Evolutionary conservation across 2,888 invertebrate species (phyloP).

Genomic region (Galeruca laticollis): DNA sequence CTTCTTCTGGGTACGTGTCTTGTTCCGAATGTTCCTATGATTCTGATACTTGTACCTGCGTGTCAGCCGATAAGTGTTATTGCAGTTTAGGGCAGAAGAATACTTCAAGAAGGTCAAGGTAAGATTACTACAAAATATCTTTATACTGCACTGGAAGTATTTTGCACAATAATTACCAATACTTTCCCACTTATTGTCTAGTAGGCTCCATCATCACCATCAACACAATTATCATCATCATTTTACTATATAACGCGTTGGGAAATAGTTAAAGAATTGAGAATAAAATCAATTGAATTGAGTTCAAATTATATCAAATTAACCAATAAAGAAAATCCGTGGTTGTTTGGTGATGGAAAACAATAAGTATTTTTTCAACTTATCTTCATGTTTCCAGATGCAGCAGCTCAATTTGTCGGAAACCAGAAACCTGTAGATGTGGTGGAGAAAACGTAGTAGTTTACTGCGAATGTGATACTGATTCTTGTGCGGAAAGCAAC

Average conservation of each 20-base stretch:
- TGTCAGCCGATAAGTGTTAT: constrained; percentile 85
- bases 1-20: constrained; percentile 80
- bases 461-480: constrained; percentile 85
- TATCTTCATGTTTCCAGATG: not conserved
- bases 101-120: constrained; percentile 52
- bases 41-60: constrained; percentile 84
- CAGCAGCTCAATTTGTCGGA: not conserved
- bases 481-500: constrained; percentile 88
- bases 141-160: not conserved
- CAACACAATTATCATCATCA: too few species aligned
- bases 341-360: too few species aligned
- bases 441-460: constrained; percentile 60
- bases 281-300: too few species aligned
- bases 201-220: not conserved
- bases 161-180: not conserved
- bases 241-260: too few species aligned
- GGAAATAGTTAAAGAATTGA: too few species aligned
- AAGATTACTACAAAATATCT: not conserved
- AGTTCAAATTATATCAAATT: too few species aligned
- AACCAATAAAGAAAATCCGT: too few species aligned
- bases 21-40: constrained; percentile 90
- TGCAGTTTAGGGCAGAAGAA: constrained; percentile 78
- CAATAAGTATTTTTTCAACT: too few species aligned
- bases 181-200: not conserved
- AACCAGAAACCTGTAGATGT: constrained; percentile 34